A percentile compares a stretch with the other conserved stretches of the same genome.
These are phyloP conservation scores for Boloria selene DNA, from an alignment of 2,888 invertebrate species.

Conservation along the genomic window DNA sequence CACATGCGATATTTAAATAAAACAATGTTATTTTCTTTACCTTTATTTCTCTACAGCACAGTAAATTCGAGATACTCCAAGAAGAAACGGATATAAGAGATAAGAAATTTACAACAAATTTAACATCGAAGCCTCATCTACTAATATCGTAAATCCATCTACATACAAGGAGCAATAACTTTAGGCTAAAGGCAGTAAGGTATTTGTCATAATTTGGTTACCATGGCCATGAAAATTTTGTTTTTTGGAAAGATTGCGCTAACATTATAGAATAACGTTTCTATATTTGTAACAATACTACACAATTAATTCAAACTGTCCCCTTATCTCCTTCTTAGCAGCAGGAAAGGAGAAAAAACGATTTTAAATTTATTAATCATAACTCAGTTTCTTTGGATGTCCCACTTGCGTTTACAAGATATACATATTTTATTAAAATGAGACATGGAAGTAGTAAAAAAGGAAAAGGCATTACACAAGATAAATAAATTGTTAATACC, in stretches of 20 bases:
- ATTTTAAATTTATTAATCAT: conserved; percentile 52
- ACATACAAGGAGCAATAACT: conserved; percentile 56
- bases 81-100: conserved; percentile 52
- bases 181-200: conserved; percentile 66
- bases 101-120: conserved; percentile 68
- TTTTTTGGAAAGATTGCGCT: conserved; percentile 65
- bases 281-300: conserved; percentile 65
- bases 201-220: conserved; percentile 58
- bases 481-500: neutral
- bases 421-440: neutral
- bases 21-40: conserved; percentile 62
- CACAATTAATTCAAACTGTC: conserved; percentile 70
- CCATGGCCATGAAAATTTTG: conserved; percentile 72
- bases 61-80: conserved; percentile 45
- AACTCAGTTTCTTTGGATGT: conserved; percentile 45
- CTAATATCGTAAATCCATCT: conserved; percentile 59
- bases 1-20: conserved; percentile 59
- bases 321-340: conserved; percentile 78
- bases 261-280: conserved; percentile 63
- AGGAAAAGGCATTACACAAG: neutral
- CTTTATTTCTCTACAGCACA: conserved; percentile 77
- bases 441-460: neutral
- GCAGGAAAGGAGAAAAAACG: conserved; percentile 74
- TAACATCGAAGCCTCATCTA: conserved; percentile 72
- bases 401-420: conserved; percentile 40